Base-by-base conservation (phyloP, 2,113 vertebrate genomes). In the Vidua chalybeata region DNA sequence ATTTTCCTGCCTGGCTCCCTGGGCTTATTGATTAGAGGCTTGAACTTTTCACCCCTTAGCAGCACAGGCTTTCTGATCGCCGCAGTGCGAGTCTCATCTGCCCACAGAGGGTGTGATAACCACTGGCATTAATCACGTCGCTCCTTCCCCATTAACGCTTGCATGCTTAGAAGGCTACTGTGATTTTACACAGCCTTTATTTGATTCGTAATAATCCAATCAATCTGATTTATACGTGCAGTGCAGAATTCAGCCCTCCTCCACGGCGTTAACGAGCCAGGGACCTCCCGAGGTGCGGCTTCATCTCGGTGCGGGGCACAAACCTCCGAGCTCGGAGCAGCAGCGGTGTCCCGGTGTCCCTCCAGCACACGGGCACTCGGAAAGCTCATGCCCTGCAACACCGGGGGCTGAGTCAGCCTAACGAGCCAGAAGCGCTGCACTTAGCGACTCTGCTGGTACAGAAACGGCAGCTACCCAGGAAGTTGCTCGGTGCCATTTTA, bases 11-110 rank as follows among this genome's bases (percentile, higher is more conserved):
- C 56, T 78, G 81, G 27, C 46, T 72, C 64, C 58, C 66, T 56
- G 73, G n/a, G 49, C 7, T 93, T 89, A 91, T 87, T 72, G 93
- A 94, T 92, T 69, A 61, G 54, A 91, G 31, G 67, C 49, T 56
- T 93, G 93, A 95, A 96, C 92, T 96, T 93, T 91, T 91, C 69
- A 89, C 93, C 91, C 62, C 87, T 69, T 24, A 84, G 46, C 1
- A 93, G 63, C 88, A 31, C 62, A 67, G 37, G 41, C 54, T 84
- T 52, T 78, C 74, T 87, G 56, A 82, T 46, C 20, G 46, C 84
- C 4, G 0, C 84, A 79, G 69, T 6, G 54, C 66, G 56, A 73
- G 63, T 46, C 54, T 78, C 3, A 0, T 71, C 46, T 55, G 63
- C 5, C 0, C 77, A 13, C 39, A 49, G 71, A 62, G 75, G 46